Percentiles rank a stretch among this genome's conserved stretches.
phyloP scores from a whole-genome alignment of 2,797 vertebrate species.

The Urophycis tenuis region DNA sequence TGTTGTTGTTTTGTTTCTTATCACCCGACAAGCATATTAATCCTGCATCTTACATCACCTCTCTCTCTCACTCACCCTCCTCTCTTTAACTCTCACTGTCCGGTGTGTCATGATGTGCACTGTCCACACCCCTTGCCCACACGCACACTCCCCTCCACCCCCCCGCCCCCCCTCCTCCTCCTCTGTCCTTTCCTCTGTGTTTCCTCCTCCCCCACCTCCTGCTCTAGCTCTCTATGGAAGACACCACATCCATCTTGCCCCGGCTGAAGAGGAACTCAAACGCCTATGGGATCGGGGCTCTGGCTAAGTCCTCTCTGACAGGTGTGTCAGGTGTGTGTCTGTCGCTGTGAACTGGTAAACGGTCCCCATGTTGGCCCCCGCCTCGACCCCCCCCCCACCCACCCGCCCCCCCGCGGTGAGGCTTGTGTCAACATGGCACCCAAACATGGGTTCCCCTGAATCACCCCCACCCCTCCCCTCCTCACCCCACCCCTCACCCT shows the following conservation, averaged over 20 bases:
- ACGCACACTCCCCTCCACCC: constrained; percentile 27
- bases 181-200: constrained; percentile 33
- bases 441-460: constrained; percentile 58
- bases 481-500: constrained; percentile 47
- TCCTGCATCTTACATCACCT: constrained; percentile 57
- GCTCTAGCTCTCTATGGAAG: constrained; percentile 96
- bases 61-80: constrained; percentile 65
- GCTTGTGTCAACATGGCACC: constrained; percentile 75
- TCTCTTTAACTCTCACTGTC: constrained; percentile 75
- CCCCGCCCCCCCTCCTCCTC: constrained; percentile 19
- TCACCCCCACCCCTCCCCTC: not conserved
- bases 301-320: constrained; percentile 99
- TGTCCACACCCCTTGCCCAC: constrained; percentile 12
- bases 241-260: constrained; percentile 97
- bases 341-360: constrained; percentile 64
- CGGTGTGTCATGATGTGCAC: constrained; percentile 63
- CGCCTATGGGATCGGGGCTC: constrained; percentile 94
- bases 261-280: constrained; percentile 95
- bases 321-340: constrained; percentile 88
- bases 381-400: constrained; percentile 41
- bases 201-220: constrained; percentile 45
- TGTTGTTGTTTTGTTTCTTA: not conserved
- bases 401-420: not conserved
- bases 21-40: constrained; percentile 51
- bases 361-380: constrained; percentile 74